Evolutionary conservation across 2,113 vertebrate genomes (phyloP), one percentile per base, ranked within the genome.

Genomic region (Xenus cinereus): DNA sequence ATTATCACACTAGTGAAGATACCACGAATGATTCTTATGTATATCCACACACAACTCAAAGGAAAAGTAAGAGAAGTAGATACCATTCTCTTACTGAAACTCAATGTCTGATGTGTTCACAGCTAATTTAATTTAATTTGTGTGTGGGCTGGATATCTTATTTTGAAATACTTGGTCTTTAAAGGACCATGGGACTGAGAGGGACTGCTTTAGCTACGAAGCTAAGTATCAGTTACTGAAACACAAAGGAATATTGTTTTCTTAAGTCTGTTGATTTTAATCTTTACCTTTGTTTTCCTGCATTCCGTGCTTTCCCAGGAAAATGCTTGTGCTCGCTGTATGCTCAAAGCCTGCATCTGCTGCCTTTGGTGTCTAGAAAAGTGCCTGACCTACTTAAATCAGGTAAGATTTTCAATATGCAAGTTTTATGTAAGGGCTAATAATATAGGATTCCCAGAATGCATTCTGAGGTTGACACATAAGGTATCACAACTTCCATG

Each of bases 291-390:
- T 67, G 19, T 85, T 95, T 50, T 81, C 67, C 20, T 6, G 28
- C 21, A 24, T 72, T 84, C 43, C 96, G 6, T 84, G 28, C 28
- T 66, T 79, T 84, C 35, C 35, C 85, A 99, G 99, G 99, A 99
- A 97, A 99, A 99, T 37, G 99, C 99, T 27, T 99, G 98, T 85
- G 99, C 99, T 80, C 99, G 99, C 85, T 99, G 99, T 96, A 97
- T 99, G 98, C 98, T 99, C 87, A 99, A 99, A 96, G 98, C 99
- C 48, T 99, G 99, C 95, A 99, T 99, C 97, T 99, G 99, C 98
- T 99, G 99, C 97, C 98, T 99, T 98, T 99, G 99, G 99, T 99
- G 99, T 99, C 97, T 99, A 98, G 99, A 99, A 98, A 99, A 99
- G 99, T 99, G 99, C 99, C 99, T 99, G 97, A 99, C 99, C 97